Base-by-base conservation (phyloP, 2,888 invertebrate species). In the Cantharis rufa region DNA sequence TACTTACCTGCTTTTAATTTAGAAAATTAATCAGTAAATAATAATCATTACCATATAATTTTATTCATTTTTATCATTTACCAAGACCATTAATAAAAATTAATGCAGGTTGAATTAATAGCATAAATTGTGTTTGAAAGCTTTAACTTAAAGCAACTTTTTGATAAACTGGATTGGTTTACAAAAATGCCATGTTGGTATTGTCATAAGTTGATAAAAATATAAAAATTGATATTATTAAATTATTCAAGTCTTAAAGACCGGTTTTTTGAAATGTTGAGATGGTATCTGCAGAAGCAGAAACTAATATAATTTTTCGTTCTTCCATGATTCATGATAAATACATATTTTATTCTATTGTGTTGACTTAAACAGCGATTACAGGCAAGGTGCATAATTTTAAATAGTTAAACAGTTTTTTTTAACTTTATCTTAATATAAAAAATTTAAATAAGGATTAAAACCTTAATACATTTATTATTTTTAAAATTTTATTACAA, bases 301-400 rank as follows among this genome's bases (percentile, higher is more conserved):
- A 69, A 69, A 74, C 70, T 73, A 73, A 73, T 73, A 73, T 73
- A 73, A 68, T 73, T 73, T 73, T 69, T 73, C 69, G 62, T 62
- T 63, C 73, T 69, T n/a, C 73, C 69, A 73, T 73, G 73, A 73
- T 73, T 73, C 73, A 73, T 73, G 69, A 69, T 69, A 73, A 73
- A 73, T 73, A 73, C 73, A 73, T 73, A 73, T 73, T 73, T 73
- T 73, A 73, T 62, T 73, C 73, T 73, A 69, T 73, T 73, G 73
- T 73, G 73, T 62, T 61, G 72, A 64, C 72, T 72, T 72, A 66
- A 71, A 64, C 18, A 66, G 28, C 48, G 69, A 69, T 21, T 62
- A 21, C 62, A 69, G 69, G 62, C 68, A 73, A 62, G 28, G 69
- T 32, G 62, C 62, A 69, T 73, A 73, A 62, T 48, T 69, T 69